Evolutionary conservation across 2,113 vertebrate genomes (phyloP).

Genomic region (Mustela nigripes): DNA sequence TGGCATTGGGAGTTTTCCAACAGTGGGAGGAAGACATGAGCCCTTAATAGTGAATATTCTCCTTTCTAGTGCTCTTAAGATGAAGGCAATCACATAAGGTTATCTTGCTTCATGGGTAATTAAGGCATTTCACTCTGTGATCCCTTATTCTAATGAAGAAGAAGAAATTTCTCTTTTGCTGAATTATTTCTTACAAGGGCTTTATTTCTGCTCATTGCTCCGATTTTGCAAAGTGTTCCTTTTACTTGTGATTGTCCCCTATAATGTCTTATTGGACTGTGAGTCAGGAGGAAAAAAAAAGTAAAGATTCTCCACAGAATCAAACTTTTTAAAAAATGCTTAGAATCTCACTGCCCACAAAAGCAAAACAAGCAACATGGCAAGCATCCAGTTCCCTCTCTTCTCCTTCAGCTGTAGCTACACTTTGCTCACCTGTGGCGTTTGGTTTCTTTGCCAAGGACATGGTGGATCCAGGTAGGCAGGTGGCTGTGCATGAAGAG

Average conservation of each 20-base stretch:
- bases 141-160: constrained; percentile 72
- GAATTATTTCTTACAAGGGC: constrained; percentile 65
- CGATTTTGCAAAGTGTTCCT: constrained; percentile 73
- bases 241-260: constrained; percentile 70
- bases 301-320: background rate
- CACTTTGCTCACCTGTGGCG: rapidly evolving
- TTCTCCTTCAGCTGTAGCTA: rapidly evolving
- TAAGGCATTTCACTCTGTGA: constrained; percentile 59
- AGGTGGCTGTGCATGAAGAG: rapidly evolving
- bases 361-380: rapidly evolving
- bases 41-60: background rate
- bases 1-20: background rate
- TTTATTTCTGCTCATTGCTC: constrained; percentile 75
- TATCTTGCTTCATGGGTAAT: constrained; percentile 35
- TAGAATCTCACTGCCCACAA: rapidly evolving
- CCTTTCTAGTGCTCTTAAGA: background rate
- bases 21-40: background rate
- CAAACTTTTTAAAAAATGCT: background rate
- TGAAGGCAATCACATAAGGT: background rate
- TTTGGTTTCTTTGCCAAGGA: background rate
- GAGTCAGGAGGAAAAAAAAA: background rate
- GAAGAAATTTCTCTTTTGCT: constrained; percentile 48
- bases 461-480: rapidly evolving
- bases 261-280: constrained; percentile 59
- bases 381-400: rapidly evolving